Base-by-base conservation (phyloP, 2,797 vertebrate genomes). In the Oophaga sylvatica region DNA sequence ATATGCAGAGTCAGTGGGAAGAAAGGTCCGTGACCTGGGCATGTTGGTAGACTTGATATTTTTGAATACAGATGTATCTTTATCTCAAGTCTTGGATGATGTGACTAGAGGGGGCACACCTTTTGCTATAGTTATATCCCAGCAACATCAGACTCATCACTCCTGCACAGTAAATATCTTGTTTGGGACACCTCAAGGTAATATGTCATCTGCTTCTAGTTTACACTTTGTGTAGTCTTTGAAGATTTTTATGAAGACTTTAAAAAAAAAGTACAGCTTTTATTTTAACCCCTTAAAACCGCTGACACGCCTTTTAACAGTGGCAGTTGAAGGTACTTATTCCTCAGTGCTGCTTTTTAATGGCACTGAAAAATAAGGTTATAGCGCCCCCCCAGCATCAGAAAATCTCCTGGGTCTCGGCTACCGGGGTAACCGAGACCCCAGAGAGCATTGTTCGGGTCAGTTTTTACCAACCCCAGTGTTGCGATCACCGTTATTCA, bases 21-120 rank as follows among this genome's bases (percentile, higher is more conserved):
- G 98, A 70, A 98, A 99, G 90, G 96, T 99, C 41, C 96, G 98
- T 57, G 98, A 99, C 90, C 92, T 99, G 80, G 98, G 98, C 85
- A 98, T 99, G 98, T 97, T 99, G 57, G 98, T 99, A 92, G 98
- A 99, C 93, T 95, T 99, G 91, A 99, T 99, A 93, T 99, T 99
- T 93, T 97, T 99, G 90, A 99, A 99, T 94, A 99, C 98, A 0
- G 98, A 99, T 90, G 97, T 99, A 89, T 99, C 98, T 0, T 93
- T 99, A 68, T 97, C 97, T 0, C 98, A 99, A 93, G 98, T 98
- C 0, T 94, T 99, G 92, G 98, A 99, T 45, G 98, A 99, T 11
- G 97, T 99, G 22, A 97, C 97, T 91, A 94, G 97, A 80, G 97
- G 98, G 83, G 97, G 96, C 12, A 98, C 98, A n/a, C 98, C 98